These are phyloP conservation scores for Lasaia peninsularis DNA, from an alignment of 1,140 invertebrate species.

Conservation along the genomic window DNA sequence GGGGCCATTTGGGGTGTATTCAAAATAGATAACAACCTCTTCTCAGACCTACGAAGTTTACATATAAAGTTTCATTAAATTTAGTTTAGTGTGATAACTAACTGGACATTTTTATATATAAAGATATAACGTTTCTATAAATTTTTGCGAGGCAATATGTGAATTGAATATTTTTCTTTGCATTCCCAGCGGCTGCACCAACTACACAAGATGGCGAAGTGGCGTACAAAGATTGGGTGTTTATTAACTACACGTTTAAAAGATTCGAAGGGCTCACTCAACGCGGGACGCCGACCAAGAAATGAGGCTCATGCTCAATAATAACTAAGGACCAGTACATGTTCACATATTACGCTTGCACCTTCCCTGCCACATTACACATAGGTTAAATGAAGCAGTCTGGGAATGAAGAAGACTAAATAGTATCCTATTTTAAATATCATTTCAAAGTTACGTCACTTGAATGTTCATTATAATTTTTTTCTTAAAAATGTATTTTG, in stretches of 20 bases:
- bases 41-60: too few species aligned
- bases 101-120: too few species aligned
- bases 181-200: constrained; percentile 86
- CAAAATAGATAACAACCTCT: too few species aligned
- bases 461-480: too few species aligned
- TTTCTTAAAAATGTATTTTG: too few species aligned
- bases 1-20: too few species aligned
- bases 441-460: too few species aligned
- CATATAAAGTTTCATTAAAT: too few species aligned
- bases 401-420: too few species aligned
- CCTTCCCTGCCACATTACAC: background rate
- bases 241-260: constrained; percentile 99
- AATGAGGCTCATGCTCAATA: constrained; percentile 65
- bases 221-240: constrained; percentile 98
- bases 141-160: background rate
- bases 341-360: constrained; percentile 15
- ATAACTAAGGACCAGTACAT: constrained; percentile 18
- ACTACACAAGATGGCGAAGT: constrained; percentile 89
- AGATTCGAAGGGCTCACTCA: constrained; percentile 97
- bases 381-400: background rate
- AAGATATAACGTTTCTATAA: too few species aligned
- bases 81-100: too few species aligned
- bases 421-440: too few species aligned
- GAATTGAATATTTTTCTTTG: constrained; percentile 23
- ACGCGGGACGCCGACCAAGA: constrained; percentile 87